A percentile compares a stretch with the other conserved stretches of the same genome.
These are phyloP conservation scores for Cacoxenus indagator DNA, from an alignment of 2,888 invertebrate genomes.

Conservation along the genomic window DNA sequence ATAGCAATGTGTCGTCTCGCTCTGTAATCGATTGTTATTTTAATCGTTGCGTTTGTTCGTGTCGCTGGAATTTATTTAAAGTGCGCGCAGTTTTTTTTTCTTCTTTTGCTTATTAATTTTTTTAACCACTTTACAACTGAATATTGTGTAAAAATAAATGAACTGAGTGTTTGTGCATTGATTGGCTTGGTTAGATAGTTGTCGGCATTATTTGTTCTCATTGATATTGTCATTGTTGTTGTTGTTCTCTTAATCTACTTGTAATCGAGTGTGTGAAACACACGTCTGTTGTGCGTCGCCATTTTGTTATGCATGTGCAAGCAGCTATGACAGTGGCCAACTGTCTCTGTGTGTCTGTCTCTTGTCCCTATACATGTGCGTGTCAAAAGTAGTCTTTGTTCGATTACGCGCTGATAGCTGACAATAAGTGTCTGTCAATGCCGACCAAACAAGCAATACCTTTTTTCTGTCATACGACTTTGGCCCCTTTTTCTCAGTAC, in stretches of 20 bases:
- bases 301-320: not conserved
- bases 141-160: slow-evolving; percentile 2
- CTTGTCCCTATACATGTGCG: not conserved
- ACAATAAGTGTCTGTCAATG: not conserved
- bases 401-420: slow-evolving; percentile 11
- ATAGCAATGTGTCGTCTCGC: too few species aligned
- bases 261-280: slow-evolving; percentile 10
- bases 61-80: not conserved
- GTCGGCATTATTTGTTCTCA: not conserved
- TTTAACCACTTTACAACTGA: not conserved
- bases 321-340: not conserved
- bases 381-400: slow-evolving; percentile 7
- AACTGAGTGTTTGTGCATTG: slow-evolving; percentile 5
- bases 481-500: not conserved
- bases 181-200: slow-evolving; percentile 23
- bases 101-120: not conserved
- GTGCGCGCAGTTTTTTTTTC: slow-evolving; percentile 1
- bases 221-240: not conserved
- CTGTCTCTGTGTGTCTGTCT: slow-evolving; percentile 1
- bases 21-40: slow-evolving; percentile 16
- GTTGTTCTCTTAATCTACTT: slow-evolving; percentile 1
- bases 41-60: not conserved
- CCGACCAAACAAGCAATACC: not conserved
- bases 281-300: not conserved
- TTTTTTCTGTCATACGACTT: not conserved